Base-by-base conservation (phyloP, 1,140 invertebrate genomes). In the Monochamus saltuarius region DNA sequence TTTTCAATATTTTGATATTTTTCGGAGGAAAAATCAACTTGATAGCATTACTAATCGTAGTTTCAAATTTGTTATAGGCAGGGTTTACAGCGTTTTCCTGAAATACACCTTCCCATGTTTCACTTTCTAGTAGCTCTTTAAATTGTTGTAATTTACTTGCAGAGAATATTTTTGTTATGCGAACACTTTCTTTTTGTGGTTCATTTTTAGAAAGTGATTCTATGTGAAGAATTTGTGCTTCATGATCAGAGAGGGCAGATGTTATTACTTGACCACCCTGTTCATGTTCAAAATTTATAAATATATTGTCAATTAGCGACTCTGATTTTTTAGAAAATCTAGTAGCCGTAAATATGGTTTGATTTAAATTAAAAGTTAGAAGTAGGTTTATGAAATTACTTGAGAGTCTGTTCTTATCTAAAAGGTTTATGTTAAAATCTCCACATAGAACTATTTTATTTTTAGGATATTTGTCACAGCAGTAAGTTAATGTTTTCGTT, bases 191-290 rank as follows among this genome's bases (percentile, higher is more conserved):
- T 47, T 19, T 47, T 47, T 47, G 17, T 47, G 4, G 16, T 47
- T 47, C 45, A 6, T 22, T n/a, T n/a, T n/a, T n/a, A n/a, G n/a
- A 47, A 19, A 47, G 7, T 22, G 16, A 19, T 19, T 47, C 45
- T 19, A 47, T 19, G 6, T 19, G 7, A 19, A 47, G 17, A 47
- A 22, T 47, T 47, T 47, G 40, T 16, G n/a, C n/a, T 43, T 43
- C n/a, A 47, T 47, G 45, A n/a, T 47, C 45, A 47, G 45, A 47
- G 17, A 47, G 29, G 4, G 45, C 7, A 22, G 45, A 19, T 47
- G 45, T 19, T 19, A 47, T n/a, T 19, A 47, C 45, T 47, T 16
- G 17, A 19, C 3, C 29, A 19, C n/a, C 45, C 17, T 19, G 29
- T 8, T 22, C 45, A 47, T 47, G 4, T 19, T 47, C 45, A 47